phyloP scores from a whole-genome alignment of 2,888 invertebrate species.

The Drosophila affinis region DNA sequence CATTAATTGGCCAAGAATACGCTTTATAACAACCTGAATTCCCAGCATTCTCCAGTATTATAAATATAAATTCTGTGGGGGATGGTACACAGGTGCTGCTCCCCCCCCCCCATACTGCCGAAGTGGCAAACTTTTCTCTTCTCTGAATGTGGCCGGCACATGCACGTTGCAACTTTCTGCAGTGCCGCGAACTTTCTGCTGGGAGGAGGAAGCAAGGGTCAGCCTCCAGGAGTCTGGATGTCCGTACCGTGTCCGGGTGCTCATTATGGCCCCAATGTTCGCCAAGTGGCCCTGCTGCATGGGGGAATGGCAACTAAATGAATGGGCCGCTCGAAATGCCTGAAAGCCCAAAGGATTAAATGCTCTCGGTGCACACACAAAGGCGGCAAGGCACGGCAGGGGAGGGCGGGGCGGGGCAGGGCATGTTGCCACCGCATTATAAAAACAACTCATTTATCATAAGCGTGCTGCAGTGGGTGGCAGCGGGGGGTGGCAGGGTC shows the following conservation, averaged over 20 bases:
- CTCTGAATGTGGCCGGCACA: slow-evolving; percentile 37
- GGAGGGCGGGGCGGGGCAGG: neutral
- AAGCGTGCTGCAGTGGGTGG: slow-evolving; percentile 45
- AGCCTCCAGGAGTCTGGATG: neutral
- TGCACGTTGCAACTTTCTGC: slow-evolving; percentile 38
- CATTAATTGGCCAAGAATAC: slow-evolving; percentile 57
- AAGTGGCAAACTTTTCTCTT: slow-evolving; percentile 59
- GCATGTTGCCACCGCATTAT: slow-evolving; percentile 65
- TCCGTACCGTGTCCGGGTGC: slow-evolving; percentile 25
- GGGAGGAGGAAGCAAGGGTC: neutral
- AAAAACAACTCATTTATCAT: slow-evolving; percentile 74
- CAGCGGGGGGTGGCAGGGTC: neutral
- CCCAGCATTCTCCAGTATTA: slow-evolving; percentile 23
- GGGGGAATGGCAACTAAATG: slow-evolving; percentile 42
- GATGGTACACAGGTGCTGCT: slow-evolving; percentile 30
- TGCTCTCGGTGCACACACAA: slow-evolving; percentile 47
- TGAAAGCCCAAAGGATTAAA: slow-evolving; percentile 65
- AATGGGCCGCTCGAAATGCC: slow-evolving; percentile 51
- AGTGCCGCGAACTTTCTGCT: slow-evolving; percentile 31
- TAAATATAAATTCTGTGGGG: slow-evolving; percentile 28
- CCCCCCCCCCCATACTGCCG: slow-evolving; percentile 11
- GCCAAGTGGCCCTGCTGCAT: slow-evolving; percentile 57
- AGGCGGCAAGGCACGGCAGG: slow-evolving; percentile 33
- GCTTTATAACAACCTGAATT: slow-evolving; percentile 36
- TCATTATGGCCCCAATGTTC: slow-evolving; percentile 50